Percentiles rank a stretch among this genome's conserved stretches.
These are phyloP conservation scores for Drosophila hamatofila DNA, from an alignment of 2,888 invertebrate genomes.

Conservation along the genomic window DNA sequence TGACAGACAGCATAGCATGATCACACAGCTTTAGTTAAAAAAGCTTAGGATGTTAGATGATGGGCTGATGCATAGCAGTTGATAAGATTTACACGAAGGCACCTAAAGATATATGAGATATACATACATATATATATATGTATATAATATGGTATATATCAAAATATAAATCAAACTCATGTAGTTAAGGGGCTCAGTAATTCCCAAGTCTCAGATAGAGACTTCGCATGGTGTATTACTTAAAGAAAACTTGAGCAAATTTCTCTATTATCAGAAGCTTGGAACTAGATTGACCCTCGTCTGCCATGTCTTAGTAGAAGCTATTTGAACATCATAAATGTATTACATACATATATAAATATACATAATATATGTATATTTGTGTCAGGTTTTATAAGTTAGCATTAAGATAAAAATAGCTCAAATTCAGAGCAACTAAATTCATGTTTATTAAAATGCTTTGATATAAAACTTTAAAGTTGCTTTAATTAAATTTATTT, in stretches of 20 bases:
- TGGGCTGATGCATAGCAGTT: neutral
- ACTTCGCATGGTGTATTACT: neutral
- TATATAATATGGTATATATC: too few relatives aligned
- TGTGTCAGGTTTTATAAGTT: neutral
- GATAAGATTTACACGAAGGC: too few relatives aligned
- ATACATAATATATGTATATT: neutral
- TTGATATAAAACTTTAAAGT: neutral
- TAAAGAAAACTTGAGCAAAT: neutral
- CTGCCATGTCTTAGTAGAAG: neutral
- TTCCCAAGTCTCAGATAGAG: neutral
- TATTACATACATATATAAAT: neutral
- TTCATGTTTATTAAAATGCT: constrained; percentile 4
- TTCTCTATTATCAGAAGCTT: neutral
- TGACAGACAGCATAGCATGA: neutral
- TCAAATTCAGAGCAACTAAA: neutral
- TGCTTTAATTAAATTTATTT: neutral
- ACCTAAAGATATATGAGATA: too few relatives aligned
- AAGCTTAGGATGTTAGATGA: neutral
- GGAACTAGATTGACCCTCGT: neutral
- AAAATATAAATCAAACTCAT: neutral
- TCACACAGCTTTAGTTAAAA: neutral
- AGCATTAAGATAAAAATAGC: neutral
- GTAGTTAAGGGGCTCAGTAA: neutral
- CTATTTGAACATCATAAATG: neutral
- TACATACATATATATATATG: too few relatives aligned